phyloP scores from a whole-genome alignment of 2,888 invertebrate species.

The Odontomyia ornata region DNA sequence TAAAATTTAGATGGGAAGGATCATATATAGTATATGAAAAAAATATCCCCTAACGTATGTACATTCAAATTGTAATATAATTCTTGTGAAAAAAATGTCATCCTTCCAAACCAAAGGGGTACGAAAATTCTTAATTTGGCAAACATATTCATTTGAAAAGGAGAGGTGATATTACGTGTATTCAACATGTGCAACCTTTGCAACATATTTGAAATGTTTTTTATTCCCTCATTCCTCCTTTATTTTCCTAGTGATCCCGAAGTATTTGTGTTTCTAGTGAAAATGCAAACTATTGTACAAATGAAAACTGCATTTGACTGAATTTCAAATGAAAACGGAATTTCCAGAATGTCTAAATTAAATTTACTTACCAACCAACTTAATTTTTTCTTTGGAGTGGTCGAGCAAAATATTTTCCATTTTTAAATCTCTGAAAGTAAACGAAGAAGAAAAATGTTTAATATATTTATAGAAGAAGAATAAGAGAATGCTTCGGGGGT shows the following conservation, averaged over 20 bases:
- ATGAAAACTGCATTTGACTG: slow-evolving; percentile 16
- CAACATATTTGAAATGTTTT: not conserved
- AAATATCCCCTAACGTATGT: too few species aligned
- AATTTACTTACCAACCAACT: slow-evolving; percentile 71
- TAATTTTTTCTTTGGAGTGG: slow-evolving; percentile 72
- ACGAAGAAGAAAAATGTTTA: slow-evolving; percentile 34
- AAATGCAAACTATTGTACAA: slow-evolving; percentile 20
- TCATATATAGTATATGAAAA: too few species aligned
- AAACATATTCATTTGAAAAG: too few species aligned
- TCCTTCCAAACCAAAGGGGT: too few species aligned
- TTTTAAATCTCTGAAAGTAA: slow-evolving; percentile 73
- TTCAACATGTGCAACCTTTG: too few species aligned
- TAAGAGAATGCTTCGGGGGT: not conserved
- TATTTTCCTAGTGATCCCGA: not conserved
- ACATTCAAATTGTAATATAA: too few species aligned
- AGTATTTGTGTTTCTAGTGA: slow-evolving; percentile 5
- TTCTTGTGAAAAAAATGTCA: too few species aligned
- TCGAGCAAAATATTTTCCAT: slow-evolving; percentile 83
- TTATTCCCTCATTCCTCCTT: not conserved
- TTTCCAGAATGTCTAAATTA: not conserved
- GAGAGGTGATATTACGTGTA: too few species aligned
- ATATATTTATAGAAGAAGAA: slow-evolving; percentile 40
- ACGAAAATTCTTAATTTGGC: too few species aligned
- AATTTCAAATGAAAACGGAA: slow-evolving; percentile 18
- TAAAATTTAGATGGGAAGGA: too few species aligned